A percentile compares a stretch with the other conserved stretches of the same genome.
phyloP scores from a whole-genome alignment of 2,888 invertebrate genomes.

The Asteroscopus sphinx region DNA sequence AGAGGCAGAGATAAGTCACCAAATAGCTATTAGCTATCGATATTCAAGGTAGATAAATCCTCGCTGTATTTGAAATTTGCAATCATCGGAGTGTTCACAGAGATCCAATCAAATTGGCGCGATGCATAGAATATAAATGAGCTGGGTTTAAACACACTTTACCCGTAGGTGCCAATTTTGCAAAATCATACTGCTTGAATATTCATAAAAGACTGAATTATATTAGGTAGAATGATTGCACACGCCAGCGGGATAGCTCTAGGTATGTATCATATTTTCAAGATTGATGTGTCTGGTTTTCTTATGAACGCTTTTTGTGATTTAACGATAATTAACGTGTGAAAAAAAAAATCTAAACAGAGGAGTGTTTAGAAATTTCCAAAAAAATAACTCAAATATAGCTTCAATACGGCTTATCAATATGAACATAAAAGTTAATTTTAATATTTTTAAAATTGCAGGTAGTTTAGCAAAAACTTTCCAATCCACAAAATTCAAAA shows the following conservation, averaged over 20 bases:
- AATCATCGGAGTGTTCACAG: constrained; percentile 68
- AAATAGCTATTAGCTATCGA: constrained; percentile 38
- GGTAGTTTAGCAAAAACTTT: too few relatives aligned
- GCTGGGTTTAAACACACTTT: constrained; percentile 56
- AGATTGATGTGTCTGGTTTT: constrained; percentile 22
- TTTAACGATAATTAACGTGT: too few relatives aligned
- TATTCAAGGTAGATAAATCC: constrained; percentile 51
- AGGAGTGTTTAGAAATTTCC: too few relatives aligned
- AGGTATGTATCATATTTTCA: constrained; percentile 4
- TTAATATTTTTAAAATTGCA: too few relatives aligned
- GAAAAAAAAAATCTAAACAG: too few relatives aligned
- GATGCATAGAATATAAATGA: constrained; percentile 76
- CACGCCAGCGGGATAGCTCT: constrained; percentile 12
- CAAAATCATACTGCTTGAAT: constrained; percentile 66
- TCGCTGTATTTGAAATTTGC: constrained; percentile 64
- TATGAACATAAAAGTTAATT: too few relatives aligned
- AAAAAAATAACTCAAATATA: too few relatives aligned
- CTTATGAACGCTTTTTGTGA: not conserved
- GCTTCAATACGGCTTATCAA: too few relatives aligned
- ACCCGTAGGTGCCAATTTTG: constrained; percentile 65
- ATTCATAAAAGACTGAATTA: constrained; percentile 66
- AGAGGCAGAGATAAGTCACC: constrained; percentile 20
- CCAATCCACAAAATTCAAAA: too few relatives aligned
- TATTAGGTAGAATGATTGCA: constrained; percentile 54
- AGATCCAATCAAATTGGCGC: constrained; percentile 69